phyloP scores from a whole-genome alignment of 2,797 vertebrate genomes.

The Cossypha dichroa region DNA sequence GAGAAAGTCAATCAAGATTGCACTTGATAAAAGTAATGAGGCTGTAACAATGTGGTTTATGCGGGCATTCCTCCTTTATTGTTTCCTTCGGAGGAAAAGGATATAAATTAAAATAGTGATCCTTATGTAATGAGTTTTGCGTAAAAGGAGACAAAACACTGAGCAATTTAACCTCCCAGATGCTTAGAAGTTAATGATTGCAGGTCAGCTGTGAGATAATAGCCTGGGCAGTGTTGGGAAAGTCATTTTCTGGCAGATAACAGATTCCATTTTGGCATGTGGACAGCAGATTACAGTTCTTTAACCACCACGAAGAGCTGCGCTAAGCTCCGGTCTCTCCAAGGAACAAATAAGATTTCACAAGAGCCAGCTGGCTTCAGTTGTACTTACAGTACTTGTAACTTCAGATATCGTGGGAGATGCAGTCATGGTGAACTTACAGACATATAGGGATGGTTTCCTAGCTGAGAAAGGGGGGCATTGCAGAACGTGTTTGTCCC shows the following conservation, averaged over 20 bases:
- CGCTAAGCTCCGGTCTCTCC: not conserved
- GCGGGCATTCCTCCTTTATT: not conserved
- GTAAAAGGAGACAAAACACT: not conserved
- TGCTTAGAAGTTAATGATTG: constrained; percentile 30
- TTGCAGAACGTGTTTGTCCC: not conserved
- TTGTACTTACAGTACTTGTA: constrained; percentile 44
- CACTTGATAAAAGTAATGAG: not conserved
- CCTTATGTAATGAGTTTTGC: not conserved
- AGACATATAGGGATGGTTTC: not conserved
- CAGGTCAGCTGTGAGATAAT: constrained; percentile 66
- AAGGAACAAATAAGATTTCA: constrained; percentile 60
- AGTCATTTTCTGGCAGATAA: constrained; percentile 61
- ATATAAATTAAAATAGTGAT: not conserved
- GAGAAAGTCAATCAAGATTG: not conserved
- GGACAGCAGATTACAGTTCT: constrained; percentile 40
- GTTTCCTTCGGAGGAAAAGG: not conserved
- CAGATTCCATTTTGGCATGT: constrained; percentile 23
- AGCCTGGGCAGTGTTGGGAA: constrained; percentile 58
- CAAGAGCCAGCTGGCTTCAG: constrained; percentile 22
- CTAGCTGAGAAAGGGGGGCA: not conserved
- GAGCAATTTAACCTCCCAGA: constrained; percentile 39
- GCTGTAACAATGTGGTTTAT: not conserved
- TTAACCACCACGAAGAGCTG: constrained; percentile 35
- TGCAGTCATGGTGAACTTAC: constrained; percentile 1
- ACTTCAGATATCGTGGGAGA: not conserved